Evolutionary conservation across 1,140 invertebrate genomes (phyloP).

Genomic region (Anastrepha obliqua): DNA sequence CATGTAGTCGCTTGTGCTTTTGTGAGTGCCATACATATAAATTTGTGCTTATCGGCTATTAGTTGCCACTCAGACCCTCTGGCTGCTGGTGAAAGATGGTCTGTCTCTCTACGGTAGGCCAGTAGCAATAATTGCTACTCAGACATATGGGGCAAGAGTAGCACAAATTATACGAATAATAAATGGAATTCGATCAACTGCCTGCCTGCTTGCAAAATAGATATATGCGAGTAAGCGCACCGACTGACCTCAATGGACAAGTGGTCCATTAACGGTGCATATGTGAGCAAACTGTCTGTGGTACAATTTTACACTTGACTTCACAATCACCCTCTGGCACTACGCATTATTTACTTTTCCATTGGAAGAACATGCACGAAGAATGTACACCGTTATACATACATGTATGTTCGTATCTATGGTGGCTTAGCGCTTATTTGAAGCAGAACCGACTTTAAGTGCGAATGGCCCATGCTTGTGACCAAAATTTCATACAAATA

Average conservation of each 20-base stretch:
- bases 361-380: neutral
- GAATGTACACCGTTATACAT: neutral
- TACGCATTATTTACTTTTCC: neutral
- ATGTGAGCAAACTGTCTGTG: neutral
- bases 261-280: neutral
- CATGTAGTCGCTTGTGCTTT: neutral
- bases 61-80: neutral
- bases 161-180: constrained; percentile 1
- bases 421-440: too few relatives aligned
- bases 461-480: too few relatives aligned
- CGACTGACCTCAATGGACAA: neutral
- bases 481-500: too few relatives aligned
- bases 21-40: neutral
- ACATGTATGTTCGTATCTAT: neutral
- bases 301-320: constrained; percentile 42
- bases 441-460: too few relatives aligned
- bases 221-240: neutral
- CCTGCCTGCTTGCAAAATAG: neutral
- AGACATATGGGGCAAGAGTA: neutral
- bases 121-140: neutral
- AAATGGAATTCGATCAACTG: neutral
- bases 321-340: neutral
- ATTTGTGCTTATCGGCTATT: neutral
- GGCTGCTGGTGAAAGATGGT: neutral
- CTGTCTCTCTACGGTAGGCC: neutral